These are phyloP conservation scores for Hirtodrosophila cameraria DNA, from an alignment of 2,888 invertebrate genomes.

Conservation along the genomic window DNA sequence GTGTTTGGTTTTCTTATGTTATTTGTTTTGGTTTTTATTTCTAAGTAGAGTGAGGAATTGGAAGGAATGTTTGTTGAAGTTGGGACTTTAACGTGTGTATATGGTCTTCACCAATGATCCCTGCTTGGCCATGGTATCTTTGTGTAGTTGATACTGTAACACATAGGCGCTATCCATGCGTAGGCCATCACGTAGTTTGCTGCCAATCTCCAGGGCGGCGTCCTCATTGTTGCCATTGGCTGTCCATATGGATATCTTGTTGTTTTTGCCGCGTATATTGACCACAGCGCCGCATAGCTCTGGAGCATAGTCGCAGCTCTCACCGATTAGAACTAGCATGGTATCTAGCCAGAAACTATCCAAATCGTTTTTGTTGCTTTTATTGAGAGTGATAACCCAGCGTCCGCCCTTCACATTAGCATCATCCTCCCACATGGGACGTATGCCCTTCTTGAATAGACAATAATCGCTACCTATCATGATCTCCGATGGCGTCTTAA, in stretches of 20 bases:
- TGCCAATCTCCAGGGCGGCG: conserved; percentile 93
- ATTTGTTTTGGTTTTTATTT: background rate
- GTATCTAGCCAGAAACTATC: conserved; percentile 92
- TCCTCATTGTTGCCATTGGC: conserved; percentile 90
- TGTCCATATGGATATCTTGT: conserved; percentile 97
- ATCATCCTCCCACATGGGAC: conserved; percentile 96
- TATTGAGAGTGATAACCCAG: conserved; percentile 91
- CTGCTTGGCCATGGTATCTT: conserved; percentile 92
- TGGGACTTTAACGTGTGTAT: conserved; percentile 48
- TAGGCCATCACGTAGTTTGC: conserved; percentile 92
- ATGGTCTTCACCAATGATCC: conserved; percentile 89
- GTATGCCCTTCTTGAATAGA: conserved; percentile 88
- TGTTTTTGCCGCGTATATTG: conserved; percentile 94
- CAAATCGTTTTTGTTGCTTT: conserved; percentile 88
- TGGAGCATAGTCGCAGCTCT: conserved; percentile 95
- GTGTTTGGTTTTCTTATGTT: background rate
- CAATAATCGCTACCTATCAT: conserved; percentile 91
- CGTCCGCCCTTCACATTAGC: conserved; percentile 92
- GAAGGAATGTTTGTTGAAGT: background rate
- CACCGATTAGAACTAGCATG: conserved; percentile 94
- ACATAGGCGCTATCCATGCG: conserved; percentile 85
- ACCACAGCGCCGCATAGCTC: conserved; percentile 98
- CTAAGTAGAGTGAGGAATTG: background rate
- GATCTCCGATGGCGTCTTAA: conserved; percentile 91
- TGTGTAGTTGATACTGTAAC: conserved; percentile 90